These are phyloP conservation scores for Probaryconus sp. DNA, from an alignment of 1,140 invertebrate species.

Conservation along the genomic window DNA sequence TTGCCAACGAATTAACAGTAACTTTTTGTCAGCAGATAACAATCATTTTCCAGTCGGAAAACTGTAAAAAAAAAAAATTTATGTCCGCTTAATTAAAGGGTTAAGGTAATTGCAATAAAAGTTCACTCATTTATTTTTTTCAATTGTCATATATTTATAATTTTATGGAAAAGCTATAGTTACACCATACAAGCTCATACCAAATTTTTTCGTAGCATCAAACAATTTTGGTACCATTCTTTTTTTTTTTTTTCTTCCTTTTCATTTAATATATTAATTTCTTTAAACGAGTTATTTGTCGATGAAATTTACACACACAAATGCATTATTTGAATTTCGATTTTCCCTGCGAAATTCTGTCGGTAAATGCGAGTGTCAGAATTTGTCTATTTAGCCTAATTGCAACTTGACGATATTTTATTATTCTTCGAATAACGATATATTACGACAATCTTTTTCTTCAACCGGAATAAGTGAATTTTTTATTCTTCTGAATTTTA, in stretches of 20 bases:
- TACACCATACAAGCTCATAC: conserved; percentile 53
- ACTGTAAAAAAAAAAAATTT: conserved; percentile 6
- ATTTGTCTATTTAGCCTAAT: conserved; percentile 23
- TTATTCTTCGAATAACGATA: conserved; percentile 31
- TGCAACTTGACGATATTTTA: conserved; percentile 27
- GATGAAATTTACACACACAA: too few relatives aligned
- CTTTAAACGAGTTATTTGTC: too few relatives aligned
- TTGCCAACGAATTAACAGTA: too few relatives aligned
- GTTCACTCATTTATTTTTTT: conserved; percentile 3
- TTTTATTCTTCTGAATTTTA: too few relatives aligned
- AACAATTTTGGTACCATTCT: conserved; percentile 24
- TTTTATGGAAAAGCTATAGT: conserved; percentile 59
- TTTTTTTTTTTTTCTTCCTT: neutral
- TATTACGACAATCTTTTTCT: conserved; percentile 1
- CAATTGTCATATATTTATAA: conserved; percentile 42
- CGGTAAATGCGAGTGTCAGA: conserved; percentile 5
- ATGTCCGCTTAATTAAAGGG: conserved; percentile 2
- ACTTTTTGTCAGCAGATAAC: too few relatives aligned
- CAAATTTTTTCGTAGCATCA: conserved; percentile 31
- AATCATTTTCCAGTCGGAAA: too few relatives aligned
- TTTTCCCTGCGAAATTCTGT: too few relatives aligned
- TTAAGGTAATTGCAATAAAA: conserved; percentile 5
- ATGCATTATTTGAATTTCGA: too few relatives aligned
- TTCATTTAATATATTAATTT: too few relatives aligned
- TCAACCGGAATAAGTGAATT: too few relatives aligned